Evolutionary conservation across 2,797 vertebrate genomes (phyloP), one percentile per base, ranked within the genome.

Genomic region (Brachymystax lenok): DNA sequence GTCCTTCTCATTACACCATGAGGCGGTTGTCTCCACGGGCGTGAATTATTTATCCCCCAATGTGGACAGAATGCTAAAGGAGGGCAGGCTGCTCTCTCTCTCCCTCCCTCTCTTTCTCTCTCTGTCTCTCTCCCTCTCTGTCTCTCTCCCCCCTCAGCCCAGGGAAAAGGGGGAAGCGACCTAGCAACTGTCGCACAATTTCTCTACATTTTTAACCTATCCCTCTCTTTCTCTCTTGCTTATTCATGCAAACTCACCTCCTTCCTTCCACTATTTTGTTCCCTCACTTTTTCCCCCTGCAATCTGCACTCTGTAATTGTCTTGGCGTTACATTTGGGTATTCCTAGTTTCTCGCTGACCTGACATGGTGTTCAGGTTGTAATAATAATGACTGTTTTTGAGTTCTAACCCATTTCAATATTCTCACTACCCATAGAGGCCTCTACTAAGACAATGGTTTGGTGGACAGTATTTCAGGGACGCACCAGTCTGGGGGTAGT

Each of bases 1-100:
- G 93, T 94, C 93, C 88, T 94, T 88, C 94, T 94, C 94, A 94
- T 95, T 95, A 95, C 91, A 92, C 68, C 89, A 89, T 91, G 92
- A 93, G 91, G 93, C 91, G 88, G 83, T 84, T 85, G 90, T 92
- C 93, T 93, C 93, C 82, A 79, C 68, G 91, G 93, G 91, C 84
- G 86, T 94, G 92, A 93, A 95, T 95, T 92, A 95, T 94, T 94
- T 93, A 95, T 93, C 86, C 91, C 90, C 89, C 77, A 59, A 86
- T 87, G 87, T 88, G 86, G 84, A 81, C 76, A 78, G 81, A 91
- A 90, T 85, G 83, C 85, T 82, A 82, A 89, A 90, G 89, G 82
- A 71, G 85, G 87, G 83, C 71, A 83, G 78, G 87, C 71, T 61
- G 78, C 85, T 82, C 81, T 82, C 77, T 81, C 80, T 75, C 50